Evolutionary conservation across 92 coral and sea anemone species (phyloP).

Genomic region (Heteractis magnifica): DNA sequence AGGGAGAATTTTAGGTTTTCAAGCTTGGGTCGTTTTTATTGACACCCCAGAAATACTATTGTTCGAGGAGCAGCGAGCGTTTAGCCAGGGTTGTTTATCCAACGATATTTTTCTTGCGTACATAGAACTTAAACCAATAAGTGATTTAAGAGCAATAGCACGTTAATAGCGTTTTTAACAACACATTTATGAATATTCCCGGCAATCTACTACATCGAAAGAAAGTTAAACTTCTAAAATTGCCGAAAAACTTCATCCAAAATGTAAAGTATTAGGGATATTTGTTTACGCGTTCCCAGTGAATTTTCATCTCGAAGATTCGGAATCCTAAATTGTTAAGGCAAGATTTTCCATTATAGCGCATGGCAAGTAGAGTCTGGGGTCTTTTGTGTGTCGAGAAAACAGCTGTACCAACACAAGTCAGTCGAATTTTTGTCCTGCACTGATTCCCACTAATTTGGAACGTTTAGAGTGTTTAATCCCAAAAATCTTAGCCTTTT

Average conservation of each 20-base stretch:
- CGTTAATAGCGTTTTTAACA: slow-evolving; percentile 2
- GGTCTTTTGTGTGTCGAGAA: slow-evolving; percentile 27
- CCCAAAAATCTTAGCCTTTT: neutral
- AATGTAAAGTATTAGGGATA: neutral
- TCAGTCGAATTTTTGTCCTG: slow-evolving; percentile 26
- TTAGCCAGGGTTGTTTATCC: neutral
- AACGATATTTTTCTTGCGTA: slow-evolving; percentile 4
- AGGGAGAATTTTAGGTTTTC: no score
- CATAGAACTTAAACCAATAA: slow-evolving; percentile 19
- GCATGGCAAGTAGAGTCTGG: slow-evolving; percentile 37
- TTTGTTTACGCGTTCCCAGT: neutral
- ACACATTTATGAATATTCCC: neutral
- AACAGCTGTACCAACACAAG: slow-evolving; percentile 42
- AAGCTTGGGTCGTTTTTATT: neutral
- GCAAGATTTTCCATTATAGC: neutral
- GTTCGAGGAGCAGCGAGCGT: neutral
- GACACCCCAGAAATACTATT: neutral
- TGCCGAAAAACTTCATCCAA: no score
- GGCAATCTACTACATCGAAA: no score
- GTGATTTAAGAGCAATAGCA: neutral
- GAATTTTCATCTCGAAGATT: slow-evolving; percentile 9
- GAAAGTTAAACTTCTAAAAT: no score
- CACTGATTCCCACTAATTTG: slow-evolving; percentile 27
- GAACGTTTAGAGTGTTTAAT: neutral
- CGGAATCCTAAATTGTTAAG: neutral